A percentile compares a stretch with the other conserved stretches of the same genome.
phyloP scores from a whole-genome alignment of 2,797 vertebrate genomes.

The Lacerta agilis region DNA sequence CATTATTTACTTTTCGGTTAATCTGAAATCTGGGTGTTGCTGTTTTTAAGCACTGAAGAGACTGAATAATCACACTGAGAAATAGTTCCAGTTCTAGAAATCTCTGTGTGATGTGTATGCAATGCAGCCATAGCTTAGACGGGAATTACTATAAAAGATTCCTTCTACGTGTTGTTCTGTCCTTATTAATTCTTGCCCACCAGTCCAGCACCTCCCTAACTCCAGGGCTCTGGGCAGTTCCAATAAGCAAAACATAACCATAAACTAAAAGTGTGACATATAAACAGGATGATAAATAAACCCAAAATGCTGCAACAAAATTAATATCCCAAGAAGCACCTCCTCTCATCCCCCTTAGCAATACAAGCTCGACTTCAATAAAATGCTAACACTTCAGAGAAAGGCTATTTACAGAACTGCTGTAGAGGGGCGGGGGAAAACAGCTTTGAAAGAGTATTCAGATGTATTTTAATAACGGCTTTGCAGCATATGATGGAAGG shows the following conservation, averaged over 20 bases:
- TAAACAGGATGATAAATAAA: not conserved
- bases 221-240: not conserved
- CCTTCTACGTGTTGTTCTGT: slow-evolving; percentile 54
- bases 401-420: slow-evolving; percentile 54
- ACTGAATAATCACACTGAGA: not conserved
- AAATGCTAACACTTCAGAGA: not conserved
- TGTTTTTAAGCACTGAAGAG: not conserved
- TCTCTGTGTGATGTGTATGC: not conserved
- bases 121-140: slow-evolving; percentile 54
- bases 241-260: not conserved
- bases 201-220: not conserved
- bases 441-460: slow-evolving; percentile 13
- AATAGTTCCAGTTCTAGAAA: not conserved
- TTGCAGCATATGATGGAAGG: slow-evolving; percentile 7
- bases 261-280: not conserved
- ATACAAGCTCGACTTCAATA: slow-evolving; percentile 25
- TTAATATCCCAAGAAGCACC: not conserved
- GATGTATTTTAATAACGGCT: slow-evolving; percentile 25
- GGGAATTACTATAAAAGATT: slow-evolving; percentile 54
- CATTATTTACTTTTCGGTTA: not conserved
- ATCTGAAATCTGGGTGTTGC: not conserved
- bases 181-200: slow-evolving; percentile 40
- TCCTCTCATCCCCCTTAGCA: slow-evolving; percentile 45
- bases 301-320: not conserved
- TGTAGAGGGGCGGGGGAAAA: not conserved